Conservation (phyloP, 1,140 invertebrate genomes). For the Hylaeus anthracinus region DNA sequence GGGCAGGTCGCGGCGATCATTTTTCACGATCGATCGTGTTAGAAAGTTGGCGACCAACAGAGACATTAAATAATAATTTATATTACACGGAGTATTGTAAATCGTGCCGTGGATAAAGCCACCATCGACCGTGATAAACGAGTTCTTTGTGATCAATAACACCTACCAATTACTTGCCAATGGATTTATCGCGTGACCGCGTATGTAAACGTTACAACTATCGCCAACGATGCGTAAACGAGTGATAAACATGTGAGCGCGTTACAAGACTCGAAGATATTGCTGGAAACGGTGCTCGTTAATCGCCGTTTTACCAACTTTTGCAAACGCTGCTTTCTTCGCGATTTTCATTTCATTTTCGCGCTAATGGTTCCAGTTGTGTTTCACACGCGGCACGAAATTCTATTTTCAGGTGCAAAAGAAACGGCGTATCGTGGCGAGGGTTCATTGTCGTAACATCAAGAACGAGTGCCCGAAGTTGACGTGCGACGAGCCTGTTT, state of each 20-base stretch:
- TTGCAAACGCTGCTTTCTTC: no score
- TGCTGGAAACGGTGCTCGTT: neutral
- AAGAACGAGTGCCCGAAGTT: constrained; percentile 94
- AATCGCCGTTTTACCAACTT: no score
- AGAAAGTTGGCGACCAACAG: constrained; percentile 9
- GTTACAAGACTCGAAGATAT: constrained; percentile 7
- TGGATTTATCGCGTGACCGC: constrained; percentile 33
- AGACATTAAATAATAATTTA: constrained; percentile 41
- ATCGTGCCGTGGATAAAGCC: constrained; percentile 35
- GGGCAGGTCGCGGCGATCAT: neutral
- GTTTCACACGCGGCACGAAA: no score
- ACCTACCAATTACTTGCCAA: constrained; percentile 49
- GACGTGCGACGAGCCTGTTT: constrained; percentile 91
- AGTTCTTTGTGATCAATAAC: constrained; percentile 49
- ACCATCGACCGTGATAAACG: constrained; percentile 51
- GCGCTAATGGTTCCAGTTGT: no score
- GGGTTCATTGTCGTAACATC: constrained; percentile 93
- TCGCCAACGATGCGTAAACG: constrained; percentile 47
- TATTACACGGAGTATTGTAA: constrained; percentile 10
- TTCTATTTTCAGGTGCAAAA: constrained; percentile 89
- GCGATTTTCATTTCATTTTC: no score
- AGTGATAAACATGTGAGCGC: constrained; percentile 43
- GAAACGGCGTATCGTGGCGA: constrained; percentile 91
- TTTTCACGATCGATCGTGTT: neutral
- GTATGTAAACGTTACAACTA: constrained; percentile 33